A percentile compares a stretch with the other conserved stretches of the same genome.
These are phyloP conservation scores for Timema podura DNA, from an alignment of 2,888 invertebrate genomes.

Conservation along the genomic window DNA sequence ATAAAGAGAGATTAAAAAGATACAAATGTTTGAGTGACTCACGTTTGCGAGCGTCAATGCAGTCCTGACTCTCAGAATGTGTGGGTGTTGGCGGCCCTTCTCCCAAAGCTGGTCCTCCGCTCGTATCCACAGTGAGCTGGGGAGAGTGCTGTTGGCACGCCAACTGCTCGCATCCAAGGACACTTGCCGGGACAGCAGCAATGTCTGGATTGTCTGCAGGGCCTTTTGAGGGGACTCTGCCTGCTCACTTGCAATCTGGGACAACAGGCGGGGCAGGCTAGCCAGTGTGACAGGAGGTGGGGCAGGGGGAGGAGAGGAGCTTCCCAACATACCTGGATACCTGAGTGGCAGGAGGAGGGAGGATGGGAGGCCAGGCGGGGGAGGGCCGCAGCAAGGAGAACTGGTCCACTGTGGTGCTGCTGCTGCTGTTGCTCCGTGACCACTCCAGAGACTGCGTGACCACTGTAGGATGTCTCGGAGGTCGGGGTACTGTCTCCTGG, in stretches of 20 bases:
- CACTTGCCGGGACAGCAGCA: conserved; percentile 40
- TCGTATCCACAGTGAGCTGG: conserved; percentile 48
- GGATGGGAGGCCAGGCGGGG: conserved; percentile 58
- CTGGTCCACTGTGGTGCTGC: conserved; percentile 49
- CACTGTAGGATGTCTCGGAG: conserved; percentile 70
- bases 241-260: conserved; percentile 50
- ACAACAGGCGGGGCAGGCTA: conserved; percentile 50
- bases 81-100: conserved; percentile 75
- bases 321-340: conserved; percentile 23
- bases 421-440: conserved; percentile 35
- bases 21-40: conserved; percentile 38
- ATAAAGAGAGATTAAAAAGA: not conserved
- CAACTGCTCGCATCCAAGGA: conserved; percentile 30
- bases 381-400: conserved; percentile 62
- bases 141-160: conserved; percentile 32
- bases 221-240: conserved; percentile 53
- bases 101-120: conserved; percentile 34
- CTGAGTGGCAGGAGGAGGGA: conserved; percentile 19
- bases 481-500: conserved; percentile 85
- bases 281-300: conserved; percentile 48
- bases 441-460: conserved; percentile 44
- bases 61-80: conserved; percentile 60
- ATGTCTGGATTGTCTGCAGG: conserved; percentile 52
- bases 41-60: conserved; percentile 61
- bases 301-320: conserved; percentile 37